Percentiles rank a stretch among this genome's conserved stretches.
Conservation (phyloP, 2,113 vertebrate species). For the Acrocephalus kingi region DNA sequence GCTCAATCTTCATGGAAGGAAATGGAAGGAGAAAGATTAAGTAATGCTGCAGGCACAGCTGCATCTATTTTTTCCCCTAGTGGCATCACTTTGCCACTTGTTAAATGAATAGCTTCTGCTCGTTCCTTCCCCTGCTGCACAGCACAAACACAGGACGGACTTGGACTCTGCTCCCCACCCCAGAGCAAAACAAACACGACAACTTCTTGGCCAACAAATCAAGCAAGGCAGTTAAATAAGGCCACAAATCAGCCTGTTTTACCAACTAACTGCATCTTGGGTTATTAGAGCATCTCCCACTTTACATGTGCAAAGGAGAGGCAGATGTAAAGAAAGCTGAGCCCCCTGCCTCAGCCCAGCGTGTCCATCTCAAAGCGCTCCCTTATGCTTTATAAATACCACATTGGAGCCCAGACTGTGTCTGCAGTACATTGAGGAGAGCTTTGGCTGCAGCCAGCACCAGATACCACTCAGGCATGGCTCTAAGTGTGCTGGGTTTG, state of each 20-base stretch:
- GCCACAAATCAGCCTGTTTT: background rate
- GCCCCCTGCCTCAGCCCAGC: background rate
- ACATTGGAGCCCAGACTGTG: background rate
- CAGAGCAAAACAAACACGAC: background rate
- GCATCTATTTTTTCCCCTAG: conserved; percentile 30
- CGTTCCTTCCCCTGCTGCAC: background rate
- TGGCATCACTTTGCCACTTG: conserved; percentile 54
- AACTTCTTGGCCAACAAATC: background rate
- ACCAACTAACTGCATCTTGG: background rate
- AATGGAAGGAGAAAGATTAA: conserved; percentile 59
- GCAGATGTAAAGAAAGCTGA: background rate
- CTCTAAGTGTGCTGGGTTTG: background rate
- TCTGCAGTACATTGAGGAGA: background rate
- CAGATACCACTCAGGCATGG: background rate
- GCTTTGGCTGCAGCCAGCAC: background rate
- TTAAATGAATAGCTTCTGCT: conserved; percentile 40
- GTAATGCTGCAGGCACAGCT: conserved; percentile 52
- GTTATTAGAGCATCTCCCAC: background rate
- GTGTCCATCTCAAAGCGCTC: background rate
- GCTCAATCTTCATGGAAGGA: conserved; percentile 44
- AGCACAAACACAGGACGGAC: background rate
- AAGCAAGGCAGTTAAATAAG: background rate
- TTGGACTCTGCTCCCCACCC: background rate
- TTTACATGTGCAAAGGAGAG: background rate
- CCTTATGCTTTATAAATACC: background rate